These are phyloP conservation scores for Limnephilus auricula DNA, from an alignment of 2,888 invertebrate species.

Conservation along the genomic window DNA sequence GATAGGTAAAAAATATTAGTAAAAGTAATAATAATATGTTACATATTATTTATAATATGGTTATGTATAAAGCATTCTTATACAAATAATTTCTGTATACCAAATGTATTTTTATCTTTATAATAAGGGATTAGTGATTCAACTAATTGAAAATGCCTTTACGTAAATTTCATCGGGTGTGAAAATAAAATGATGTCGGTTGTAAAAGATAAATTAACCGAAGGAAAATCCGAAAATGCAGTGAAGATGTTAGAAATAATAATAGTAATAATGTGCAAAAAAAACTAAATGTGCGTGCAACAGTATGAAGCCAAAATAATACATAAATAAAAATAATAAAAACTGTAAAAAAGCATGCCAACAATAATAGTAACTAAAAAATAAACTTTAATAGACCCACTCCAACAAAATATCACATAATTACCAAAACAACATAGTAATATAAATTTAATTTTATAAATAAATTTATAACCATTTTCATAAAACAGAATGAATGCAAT, in stretches of 20 bases:
- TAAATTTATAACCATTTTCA: too few relatives aligned
- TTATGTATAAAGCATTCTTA: conserved; percentile 27
- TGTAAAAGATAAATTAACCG: background rate
- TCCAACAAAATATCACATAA: background rate
- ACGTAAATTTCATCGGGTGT: conserved; percentile 62
- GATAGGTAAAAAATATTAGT: conserved; percentile 7
- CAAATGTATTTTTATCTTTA: background rate
- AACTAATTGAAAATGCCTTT: conserved; percentile 64
- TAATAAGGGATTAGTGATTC: conserved; percentile 32
- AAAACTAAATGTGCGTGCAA: background rate
- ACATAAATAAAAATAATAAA: background rate
- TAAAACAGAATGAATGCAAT: too few relatives aligned
- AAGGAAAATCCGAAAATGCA: conserved; percentile 50
- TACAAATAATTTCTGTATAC: background rate
- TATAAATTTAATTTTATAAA: too few relatives aligned
- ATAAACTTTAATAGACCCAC: background rate
- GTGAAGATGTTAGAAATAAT: conserved; percentile 35
- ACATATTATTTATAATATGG: conserved; percentile 13
- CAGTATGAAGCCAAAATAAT: background rate
- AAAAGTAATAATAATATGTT: background rate
- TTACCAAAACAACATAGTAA: too few relatives aligned
- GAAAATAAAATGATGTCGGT: conserved; percentile 31
- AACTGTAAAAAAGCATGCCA: background rate
- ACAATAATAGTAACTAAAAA: background rate
- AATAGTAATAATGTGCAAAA: background rate